Conservation (phyloP, 2,888 invertebrate species). For the Cecidostiba fungosa region DNA sequence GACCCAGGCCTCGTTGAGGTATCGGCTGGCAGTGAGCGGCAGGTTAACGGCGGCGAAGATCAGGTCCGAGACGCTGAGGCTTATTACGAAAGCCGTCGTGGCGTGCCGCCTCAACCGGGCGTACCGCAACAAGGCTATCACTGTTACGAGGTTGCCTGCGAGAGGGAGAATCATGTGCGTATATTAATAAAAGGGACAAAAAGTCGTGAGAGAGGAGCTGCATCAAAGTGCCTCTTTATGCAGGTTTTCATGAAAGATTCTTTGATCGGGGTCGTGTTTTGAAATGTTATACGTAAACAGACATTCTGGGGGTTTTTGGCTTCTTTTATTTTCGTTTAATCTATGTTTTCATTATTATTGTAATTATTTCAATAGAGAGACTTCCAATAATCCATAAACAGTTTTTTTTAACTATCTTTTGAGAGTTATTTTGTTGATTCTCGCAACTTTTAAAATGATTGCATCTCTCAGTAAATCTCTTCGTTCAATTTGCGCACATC, state of each 20-base stretch:
- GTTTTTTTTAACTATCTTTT: no score
- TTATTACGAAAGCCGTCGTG: slow-evolving; percentile 93
- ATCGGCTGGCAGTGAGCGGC: slow-evolving; percentile 91
- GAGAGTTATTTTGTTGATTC: no score
- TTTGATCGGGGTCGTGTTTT: background rate
- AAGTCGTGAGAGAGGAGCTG: background rate
- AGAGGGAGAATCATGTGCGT: background rate
- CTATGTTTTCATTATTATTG: no score
- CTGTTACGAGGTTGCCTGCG: slow-evolving; percentile 91
- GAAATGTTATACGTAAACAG: background rate
- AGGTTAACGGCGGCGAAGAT: slow-evolving; percentile 92
- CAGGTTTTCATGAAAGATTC: background rate
- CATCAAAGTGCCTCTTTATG: background rate
- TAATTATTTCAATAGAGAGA: no score
- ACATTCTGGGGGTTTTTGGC: background rate
- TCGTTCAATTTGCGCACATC: no score
- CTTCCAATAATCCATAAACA: no score
- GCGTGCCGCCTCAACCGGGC: slow-evolving; percentile 91
- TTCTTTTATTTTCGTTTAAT: no score
- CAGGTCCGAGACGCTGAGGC: slow-evolving; percentile 92
- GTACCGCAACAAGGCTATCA: slow-evolving; percentile 89
- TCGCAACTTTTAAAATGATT: no score
- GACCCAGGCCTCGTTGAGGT: slow-evolving; percentile 91
- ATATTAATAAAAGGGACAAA: background rate
- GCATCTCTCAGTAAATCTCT: no score